A percentile compares a stretch with the other conserved stretches of the same genome.
Evolutionary conservation across 2,797 vertebrate species (phyloP).

Genomic region (Nothura maculosa): DNA sequence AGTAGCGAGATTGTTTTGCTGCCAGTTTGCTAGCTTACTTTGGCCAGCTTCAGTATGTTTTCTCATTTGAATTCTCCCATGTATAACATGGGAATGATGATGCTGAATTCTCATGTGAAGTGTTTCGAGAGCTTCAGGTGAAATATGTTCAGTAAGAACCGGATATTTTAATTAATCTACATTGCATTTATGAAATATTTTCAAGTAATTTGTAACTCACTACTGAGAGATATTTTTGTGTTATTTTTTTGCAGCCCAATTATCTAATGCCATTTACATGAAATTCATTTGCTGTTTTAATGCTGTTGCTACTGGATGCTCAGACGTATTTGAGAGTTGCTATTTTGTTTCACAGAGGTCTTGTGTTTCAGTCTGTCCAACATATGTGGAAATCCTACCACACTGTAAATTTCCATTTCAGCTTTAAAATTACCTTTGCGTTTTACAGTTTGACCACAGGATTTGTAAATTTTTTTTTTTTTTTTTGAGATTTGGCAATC

Average conservation of each 20-base stretch:
- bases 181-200: neutral
- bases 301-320: neutral
- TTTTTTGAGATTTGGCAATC: neutral
- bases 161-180: neutral
- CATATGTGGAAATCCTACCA: neutral
- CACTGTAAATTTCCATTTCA: neutral
- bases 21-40: neutral
- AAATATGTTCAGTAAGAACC: neutral
- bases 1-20: neutral
- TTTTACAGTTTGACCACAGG: too few relatives aligned
- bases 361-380: neutral
- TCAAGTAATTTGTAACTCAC: neutral
- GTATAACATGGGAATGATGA: neutral
- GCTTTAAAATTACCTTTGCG: neutral
- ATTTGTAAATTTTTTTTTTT: neutral
- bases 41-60: neutral
- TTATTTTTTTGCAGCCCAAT: neutral
- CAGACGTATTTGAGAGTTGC: neutral
- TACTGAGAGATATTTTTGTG: neutral
- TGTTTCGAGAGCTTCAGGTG: slow-evolving; percentile 1
- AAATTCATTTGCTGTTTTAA: neutral
- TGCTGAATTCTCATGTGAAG: neutral
- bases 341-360: neutral
- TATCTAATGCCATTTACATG: neutral
- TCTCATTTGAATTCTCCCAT: neutral